Evolutionary conservation across 2,113 vertebrate genomes (phyloP), one percentile per base, ranked within the genome.

Genomic region (Phylloscopus trochiloides): DNA sequence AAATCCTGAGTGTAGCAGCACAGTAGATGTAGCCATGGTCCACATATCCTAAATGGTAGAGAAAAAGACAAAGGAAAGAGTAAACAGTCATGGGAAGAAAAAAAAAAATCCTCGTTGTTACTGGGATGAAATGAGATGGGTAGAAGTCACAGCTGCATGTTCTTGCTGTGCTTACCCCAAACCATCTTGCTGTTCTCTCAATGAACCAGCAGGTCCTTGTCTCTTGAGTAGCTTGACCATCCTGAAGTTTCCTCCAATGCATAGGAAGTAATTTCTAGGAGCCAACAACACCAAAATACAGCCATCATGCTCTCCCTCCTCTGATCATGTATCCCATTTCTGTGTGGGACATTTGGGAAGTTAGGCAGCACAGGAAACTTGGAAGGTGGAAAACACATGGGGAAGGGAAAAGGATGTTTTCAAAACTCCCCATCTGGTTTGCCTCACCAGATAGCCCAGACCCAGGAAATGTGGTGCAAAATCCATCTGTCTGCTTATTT

Each of bases 311-410:
- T 13, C 28, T 21, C 51, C 6, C 10, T 57, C 47, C 70, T 31
- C 12, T 29, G 6, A 15, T 14, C 21, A 7, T 1, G 1, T 29
- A 10, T 29, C 34, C 0, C 0, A 5, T 66, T 76, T 45, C 25
- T n/a, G 1, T 5, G 4, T 50, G 8, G 15, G 17, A 21, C 12
- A 38, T 54, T 29, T 63, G n/a, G 14, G 45, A 93, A 86, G 21
- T 28, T 10, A 47, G 20, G 52, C 52, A 92, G 40, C 57, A 40
- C 19, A 38, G 43, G 14, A 79, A 86, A 51, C 11, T 13, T 20
- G 10, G 28, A 48, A 76, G 40, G 22, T 31, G 7, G 18, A 75
- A 86, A 92, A 66, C 28, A 45, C 1, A 2, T 4, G 6, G 8
- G 24, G 19, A 72, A 38, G 14, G 20, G 6, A 51, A 48, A 38